These are phyloP conservation scores for Melipona beecheii DNA, from an alignment of 2,888 invertebrate species.

Conservation along the genomic window DNA sequence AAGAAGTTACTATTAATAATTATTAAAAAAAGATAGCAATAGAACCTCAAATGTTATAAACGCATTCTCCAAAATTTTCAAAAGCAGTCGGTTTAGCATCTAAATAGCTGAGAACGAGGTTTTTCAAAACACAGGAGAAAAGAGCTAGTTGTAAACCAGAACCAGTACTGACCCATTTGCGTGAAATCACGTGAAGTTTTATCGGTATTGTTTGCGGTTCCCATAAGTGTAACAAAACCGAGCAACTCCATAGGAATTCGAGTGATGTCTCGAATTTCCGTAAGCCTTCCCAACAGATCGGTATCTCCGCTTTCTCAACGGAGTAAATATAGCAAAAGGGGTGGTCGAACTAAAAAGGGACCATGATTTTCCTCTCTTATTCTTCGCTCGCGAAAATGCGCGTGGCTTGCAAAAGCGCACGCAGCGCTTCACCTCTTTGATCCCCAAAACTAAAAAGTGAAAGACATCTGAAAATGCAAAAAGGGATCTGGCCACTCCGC, in stretches of 20 bases:
- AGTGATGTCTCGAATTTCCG: constrained; percentile 62
- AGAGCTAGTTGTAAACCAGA: neutral
- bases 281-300: constrained; percentile 60
- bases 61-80: neutral
- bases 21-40: neutral
- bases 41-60: neutral
- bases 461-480: constrained; percentile 73
- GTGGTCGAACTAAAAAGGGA: constrained; percentile 59
- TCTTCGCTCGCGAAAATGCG: constrained; percentile 70
- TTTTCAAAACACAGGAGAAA: neutral
- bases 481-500: constrained; percentile 71
- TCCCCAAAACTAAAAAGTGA: constrained; percentile 67
- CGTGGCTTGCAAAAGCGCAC: constrained; percentile 73
- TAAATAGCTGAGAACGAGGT: too few species aligned
- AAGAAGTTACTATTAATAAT: neutral
- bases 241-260: constrained; percentile 42
- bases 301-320: constrained; percentile 56
- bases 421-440: constrained; percentile 78
- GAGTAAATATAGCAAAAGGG: constrained; percentile 47
- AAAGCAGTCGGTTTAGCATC: neutral
- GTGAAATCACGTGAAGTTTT: constrained; percentile 68
- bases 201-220: constrained; percentile 64
- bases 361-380: constrained; percentile 51
- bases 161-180: constrained; percentile 63
- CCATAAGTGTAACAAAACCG: constrained; percentile 60